Evolutionary conservation across 2,797 vertebrate species (phyloP).

Genomic region (Psittacula derbiana): DNA sequence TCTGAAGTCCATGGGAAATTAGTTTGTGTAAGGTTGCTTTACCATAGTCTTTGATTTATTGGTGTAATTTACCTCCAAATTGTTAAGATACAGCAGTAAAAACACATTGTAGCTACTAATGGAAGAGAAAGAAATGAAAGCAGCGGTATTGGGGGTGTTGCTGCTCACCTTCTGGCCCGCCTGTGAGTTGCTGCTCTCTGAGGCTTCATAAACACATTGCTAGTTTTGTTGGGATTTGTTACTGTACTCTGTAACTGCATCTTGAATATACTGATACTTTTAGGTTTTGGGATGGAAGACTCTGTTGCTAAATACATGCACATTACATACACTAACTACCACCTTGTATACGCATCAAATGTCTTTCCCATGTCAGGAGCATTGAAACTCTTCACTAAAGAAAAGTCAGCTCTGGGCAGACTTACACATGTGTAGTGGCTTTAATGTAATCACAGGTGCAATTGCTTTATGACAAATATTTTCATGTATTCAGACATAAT

Average conservation of each 20-base stretch:
- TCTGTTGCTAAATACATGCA: not conserved
- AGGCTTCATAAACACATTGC: not conserved
- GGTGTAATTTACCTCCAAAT: not conserved
- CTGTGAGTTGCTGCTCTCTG: accelerated
- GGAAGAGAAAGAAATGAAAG: not conserved
- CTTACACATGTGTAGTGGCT: accelerated
- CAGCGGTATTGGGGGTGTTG: not conserved
- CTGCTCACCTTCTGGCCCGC: not conserved
- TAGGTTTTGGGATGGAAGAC: not conserved
- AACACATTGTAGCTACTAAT: not conserved
- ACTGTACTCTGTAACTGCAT: not conserved
- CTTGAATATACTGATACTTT: not conserved
- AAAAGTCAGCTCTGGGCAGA: not conserved
- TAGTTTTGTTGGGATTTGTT: not conserved
- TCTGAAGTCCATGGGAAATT: not conserved
- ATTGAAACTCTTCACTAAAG: not conserved
- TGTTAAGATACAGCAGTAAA: not conserved
- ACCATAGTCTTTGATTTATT: not conserved
- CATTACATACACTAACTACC: not conserved
- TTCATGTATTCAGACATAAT: not conserved
- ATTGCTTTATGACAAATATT: not conserved
- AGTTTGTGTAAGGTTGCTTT: not conserved
- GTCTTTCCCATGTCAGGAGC: not conserved
- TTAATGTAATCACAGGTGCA: accelerated
- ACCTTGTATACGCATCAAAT: not conserved